phyloP scores from a whole-genome alignment of 1,140 invertebrate species.

The Conus ventricosus region DNA sequence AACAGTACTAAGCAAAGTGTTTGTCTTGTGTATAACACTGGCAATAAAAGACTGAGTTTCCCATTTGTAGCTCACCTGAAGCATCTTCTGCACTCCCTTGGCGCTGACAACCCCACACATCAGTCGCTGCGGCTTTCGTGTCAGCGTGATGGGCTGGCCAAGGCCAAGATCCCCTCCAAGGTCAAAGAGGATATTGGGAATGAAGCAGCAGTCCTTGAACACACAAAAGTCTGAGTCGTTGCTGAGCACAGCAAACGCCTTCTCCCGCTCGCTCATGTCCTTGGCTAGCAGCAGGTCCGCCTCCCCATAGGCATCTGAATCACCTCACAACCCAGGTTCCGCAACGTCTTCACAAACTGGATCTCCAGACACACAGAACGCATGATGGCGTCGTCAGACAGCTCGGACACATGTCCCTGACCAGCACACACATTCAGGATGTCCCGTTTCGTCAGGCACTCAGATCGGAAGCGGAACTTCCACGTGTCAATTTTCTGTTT shows the following conservation, averaged over 20 bases:
- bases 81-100: slow-evolving; percentile 54
- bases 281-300: slow-evolving; percentile 67
- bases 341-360: slow-evolving; percentile 60
- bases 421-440: slow-evolving; percentile 61
- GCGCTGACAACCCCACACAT: slow-evolving; percentile 60
- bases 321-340: slow-evolving; percentile 62
- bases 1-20: no score
- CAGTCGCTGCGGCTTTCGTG: slow-evolving; percentile 59
- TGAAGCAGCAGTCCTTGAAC: slow-evolving; percentile 62
- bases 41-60: no score
- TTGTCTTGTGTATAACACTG: no score
- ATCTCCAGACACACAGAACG: slow-evolving; percentile 63
- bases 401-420: slow-evolving; percentile 42
- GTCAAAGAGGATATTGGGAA: slow-evolving; percentile 67
- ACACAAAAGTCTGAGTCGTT: slow-evolving; percentile 73
- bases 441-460: slow-evolving; percentile 56
- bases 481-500: slow-evolving; percentile 66
- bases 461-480: slow-evolving; percentile 55
- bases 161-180: slow-evolving; percentile 62
- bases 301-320: slow-evolving; percentile 59
- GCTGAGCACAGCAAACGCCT: slow-evolving; percentile 68
- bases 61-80: slow-evolving; percentile 51
- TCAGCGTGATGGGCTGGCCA: slow-evolving; percentile 47
- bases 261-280: slow-evolving; percentile 55
- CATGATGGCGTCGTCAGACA: slow-evolving; percentile 47